Conservation (phyloP, 2,113 vertebrate species). For the Festucalex cinctus region DNA sequence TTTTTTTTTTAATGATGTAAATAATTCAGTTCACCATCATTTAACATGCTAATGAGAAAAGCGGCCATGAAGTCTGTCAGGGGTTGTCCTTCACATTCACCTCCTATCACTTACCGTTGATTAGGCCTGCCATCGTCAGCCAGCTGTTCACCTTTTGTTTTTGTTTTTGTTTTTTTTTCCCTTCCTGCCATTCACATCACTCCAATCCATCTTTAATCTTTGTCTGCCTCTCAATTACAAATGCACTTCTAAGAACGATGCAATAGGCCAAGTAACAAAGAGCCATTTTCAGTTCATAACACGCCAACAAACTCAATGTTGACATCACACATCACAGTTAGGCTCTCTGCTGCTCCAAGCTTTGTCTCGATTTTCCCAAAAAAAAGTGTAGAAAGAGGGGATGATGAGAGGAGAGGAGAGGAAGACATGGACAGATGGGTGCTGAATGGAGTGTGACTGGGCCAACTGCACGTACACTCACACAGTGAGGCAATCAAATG, state of each 20-base stretch:
- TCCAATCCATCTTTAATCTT: constrained; percentile 1
- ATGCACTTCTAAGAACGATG: constrained; percentile 13
- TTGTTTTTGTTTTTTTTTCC: constrained; percentile 30
- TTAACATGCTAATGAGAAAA: constrained; percentile 27
- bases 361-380: constrained; percentile 33
- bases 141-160: constrained; percentile 36
- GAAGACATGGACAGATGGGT: constrained; percentile 66
- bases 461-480: constrained; percentile 63
- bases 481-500: constrained; percentile 62
- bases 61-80: constrained; percentile 16
- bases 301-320: constrained; percentile 27
- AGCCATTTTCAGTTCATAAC: constrained; percentile 46
- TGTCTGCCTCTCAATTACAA: constrained; percentile 9
- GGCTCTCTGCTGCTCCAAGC: constrained; percentile 2
- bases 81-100: constrained; percentile 26
- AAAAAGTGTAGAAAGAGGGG: constrained; percentile 13
- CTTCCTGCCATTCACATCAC: constrained; percentile 6
- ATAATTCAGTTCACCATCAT: constrained; percentile 8
- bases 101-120: constrained; percentile 21
- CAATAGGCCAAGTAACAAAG: constrained; percentile 26
- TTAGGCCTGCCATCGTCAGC: constrained; percentile 23
- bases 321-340: not conserved
- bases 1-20: constrained; percentile 3
- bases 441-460: constrained; percentile 66
- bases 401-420: constrained; percentile 18